These are phyloP conservation scores for Apostichopus leukothele DNA, from an alignment of 53 echinoderm and acorn worm genomes.

Conservation along the genomic window DNA sequence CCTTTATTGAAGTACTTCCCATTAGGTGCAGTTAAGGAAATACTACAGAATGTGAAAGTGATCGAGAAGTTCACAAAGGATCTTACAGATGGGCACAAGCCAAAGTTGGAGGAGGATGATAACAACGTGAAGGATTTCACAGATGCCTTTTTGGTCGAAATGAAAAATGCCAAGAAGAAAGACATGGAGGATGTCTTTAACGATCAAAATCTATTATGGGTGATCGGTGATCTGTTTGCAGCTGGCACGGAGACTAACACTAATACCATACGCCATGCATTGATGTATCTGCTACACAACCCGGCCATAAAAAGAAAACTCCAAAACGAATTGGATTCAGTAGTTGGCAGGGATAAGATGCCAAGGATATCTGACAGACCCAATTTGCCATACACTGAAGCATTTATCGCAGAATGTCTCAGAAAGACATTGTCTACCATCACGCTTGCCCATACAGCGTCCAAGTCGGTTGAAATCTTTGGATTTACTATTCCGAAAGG, in stretches of 20 bases:
- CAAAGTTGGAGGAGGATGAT: slow-evolving; percentile 31
- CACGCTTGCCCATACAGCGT: neutral
- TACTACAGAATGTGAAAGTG: neutral
- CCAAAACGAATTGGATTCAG: slow-evolving; percentile 51
- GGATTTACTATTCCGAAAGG: slow-evolving; percentile 54
- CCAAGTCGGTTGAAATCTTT: neutral
- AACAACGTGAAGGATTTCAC: slow-evolving; percentile 44
- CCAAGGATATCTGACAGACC: slow-evolving; percentile 55
- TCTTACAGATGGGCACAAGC: slow-evolving; percentile 15
- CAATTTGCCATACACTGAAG: slow-evolving; percentile 44
- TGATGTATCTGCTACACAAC: slow-evolving; percentile 49
- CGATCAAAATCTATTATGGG: slow-evolving; percentile 26
- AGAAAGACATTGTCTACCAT: neutral
- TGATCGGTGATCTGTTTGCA: slow-evolving; percentile 42
- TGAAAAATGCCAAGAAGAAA: neutral
- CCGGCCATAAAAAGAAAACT: slow-evolving; percentile 50
- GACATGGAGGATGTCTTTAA: neutral
- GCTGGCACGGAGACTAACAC: slow-evolving; percentile 57
- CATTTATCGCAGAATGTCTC: slow-evolving; percentile 49
- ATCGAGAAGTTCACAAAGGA: neutral
- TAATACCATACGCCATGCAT: slow-evolving; percentile 42
- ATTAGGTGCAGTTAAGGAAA: neutral
- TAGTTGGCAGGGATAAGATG: slow-evolving; percentile 54
- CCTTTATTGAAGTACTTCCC: slow-evolving; percentile 21
- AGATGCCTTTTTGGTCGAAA: slow-evolving; percentile 52